Base-by-base conservation (phyloP, 2,113 vertebrate species). In the Dascyllus trimaculatus region DNA sequence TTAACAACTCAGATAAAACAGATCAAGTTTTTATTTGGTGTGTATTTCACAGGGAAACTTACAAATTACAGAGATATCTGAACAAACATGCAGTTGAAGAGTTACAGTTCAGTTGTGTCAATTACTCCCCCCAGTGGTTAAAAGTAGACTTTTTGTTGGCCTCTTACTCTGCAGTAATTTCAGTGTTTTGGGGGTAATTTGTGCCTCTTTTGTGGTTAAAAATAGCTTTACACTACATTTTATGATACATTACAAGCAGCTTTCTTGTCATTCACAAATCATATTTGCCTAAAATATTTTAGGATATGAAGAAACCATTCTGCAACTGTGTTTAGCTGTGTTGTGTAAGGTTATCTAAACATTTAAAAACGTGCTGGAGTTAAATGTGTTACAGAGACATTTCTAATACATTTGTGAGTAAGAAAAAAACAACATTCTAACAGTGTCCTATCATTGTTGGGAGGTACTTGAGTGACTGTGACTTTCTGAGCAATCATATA, bases 71-170 rank as follows among this genome's bases (percentile, higher is more conserved):
- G 5, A 15, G 51, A 68, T 65, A 22, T 77, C 43, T 38, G 21
- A 58, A 51, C 46, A 57, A 61, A 40, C 19, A 38, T 57, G 22
- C 0, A 58, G 18, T 32, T 62, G 14, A 24, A 13, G 46, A 53
- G 49, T 18, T 43, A 21, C n/a, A 11, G n/a, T 11, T 83, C 15
- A 63, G 26, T 66, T 75, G 49, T 56, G 25, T 14, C 29, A 71
- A 58, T 45, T 9, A 24, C 85, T n/a, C 82, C 84, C 65, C 35
- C 88, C 80, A 68, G 83, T 85, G 92, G 82, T 82, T 32, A 43
- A 68, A 75, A 64, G 14, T 3, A 32, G 29, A 0, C 0, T 24
- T 1, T 13, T n/a, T 43, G 18, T 60, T 19, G 24, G 19, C 18
- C 22, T 61, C 15, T 68, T 43, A 51, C 4, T 29, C n/a, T 17